Base-by-base conservation (phyloP, 2,888 invertebrate genomes). In the Nowickia ferox region DNA sequence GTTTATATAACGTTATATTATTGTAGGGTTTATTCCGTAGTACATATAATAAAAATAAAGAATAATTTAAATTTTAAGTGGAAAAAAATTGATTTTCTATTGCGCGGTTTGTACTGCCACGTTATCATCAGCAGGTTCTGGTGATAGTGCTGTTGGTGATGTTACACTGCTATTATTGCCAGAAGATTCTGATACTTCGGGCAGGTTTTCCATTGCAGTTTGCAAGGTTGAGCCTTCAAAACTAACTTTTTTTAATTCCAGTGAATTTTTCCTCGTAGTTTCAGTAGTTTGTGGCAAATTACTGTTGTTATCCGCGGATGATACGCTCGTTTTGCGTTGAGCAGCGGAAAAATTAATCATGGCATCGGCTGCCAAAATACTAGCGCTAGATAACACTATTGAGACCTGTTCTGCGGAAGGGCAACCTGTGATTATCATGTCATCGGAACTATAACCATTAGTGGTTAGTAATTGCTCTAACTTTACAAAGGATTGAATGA, bases 351-450 rank as follows among this genome's bases (percentile, higher is more conserved):
- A 92, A 46, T 91, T 92, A 2, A 90, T 89, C 59, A 92, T 88
- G 4, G 90, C 89, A 61, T 92, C 91, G 5, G 92, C 94, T 30
- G 94, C 94, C 72, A 95, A 93, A 57, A 97, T 94, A 83, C 96
- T 96, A 1, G 96, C 95, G 1, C 97, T 97, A 11, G 97, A 97
- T 84, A 98, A 94, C 89, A 97, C 94, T 53, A 97, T 95, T n/a
- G 97, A 96, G 13, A 99, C 95, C 93, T 99, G 99, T 91, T 99
- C 99, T 2, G 97, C 96, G 2, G 98, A 96, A 0, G 99, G 99
- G 90, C 98, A 98, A 11, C 96, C 97, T 6, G 98, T 96, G 72
- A 98, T 95, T 75, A 96, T 94, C 79, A 95, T 94, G 89, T 97
- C 97, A 90, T 99, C 98, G 44, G 95, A 94, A 0, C 95, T 94